Conservation (phyloP, 2,113 vertebrate genomes). For the Upupa epops region DNA sequence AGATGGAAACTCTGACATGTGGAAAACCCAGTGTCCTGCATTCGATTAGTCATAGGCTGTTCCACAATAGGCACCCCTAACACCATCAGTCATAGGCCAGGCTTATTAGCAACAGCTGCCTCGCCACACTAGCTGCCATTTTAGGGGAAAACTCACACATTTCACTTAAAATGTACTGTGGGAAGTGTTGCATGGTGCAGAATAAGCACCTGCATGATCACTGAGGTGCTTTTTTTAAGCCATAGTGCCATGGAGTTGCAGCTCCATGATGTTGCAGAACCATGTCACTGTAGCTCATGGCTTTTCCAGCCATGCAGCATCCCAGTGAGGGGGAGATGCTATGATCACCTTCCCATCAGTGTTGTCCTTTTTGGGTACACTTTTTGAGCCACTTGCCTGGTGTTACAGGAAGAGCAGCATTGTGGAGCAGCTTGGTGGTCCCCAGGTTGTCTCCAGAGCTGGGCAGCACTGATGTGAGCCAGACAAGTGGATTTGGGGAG, state of each 20-base stretch:
- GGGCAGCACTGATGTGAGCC: no score
- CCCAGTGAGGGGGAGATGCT: not conserved
- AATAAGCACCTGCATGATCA: not conserved
- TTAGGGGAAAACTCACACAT: not conserved
- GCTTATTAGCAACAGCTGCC: not conserved
- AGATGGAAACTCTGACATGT: not conserved
- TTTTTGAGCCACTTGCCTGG: not conserved
- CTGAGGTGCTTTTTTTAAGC: not conserved
- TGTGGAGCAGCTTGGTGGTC: no score
- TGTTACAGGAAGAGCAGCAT: not conserved
- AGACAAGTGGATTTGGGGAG: not conserved
- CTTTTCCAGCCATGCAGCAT: fast-evolving
- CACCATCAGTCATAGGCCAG: not conserved
- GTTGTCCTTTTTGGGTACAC: not conserved
- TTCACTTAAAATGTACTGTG: not conserved
- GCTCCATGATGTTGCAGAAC: no score
- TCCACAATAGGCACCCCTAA: not conserved
- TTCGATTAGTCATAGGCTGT: not conserved
- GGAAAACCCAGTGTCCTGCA: fast-evolving
- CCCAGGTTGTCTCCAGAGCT: fast-evolving
- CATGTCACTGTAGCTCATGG: fast-evolving
- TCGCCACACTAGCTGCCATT: not conserved
- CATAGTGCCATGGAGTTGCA: not conserved
- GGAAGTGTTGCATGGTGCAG: not conserved
- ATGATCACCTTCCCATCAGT: not conserved